Base-by-base conservation (phyloP, 1,140 invertebrate genomes). In the Phymastichus coffea region DNA sequence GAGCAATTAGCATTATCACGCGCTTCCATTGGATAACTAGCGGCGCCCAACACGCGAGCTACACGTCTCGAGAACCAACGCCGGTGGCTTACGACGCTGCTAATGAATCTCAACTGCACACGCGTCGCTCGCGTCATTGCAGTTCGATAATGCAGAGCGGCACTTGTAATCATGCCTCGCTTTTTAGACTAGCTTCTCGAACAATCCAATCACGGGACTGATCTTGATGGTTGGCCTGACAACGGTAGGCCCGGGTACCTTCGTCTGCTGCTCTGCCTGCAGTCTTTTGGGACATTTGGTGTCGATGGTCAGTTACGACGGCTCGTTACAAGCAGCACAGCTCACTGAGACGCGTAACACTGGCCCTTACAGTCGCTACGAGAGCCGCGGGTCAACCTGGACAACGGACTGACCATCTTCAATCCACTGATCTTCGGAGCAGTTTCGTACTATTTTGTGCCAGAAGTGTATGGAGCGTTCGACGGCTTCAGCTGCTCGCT, bases 171-270 rank as follows among this genome's bases (percentile, higher is more conserved):
- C n/a, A n/a, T n/a, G n/a, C n/a, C n/a, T n/a, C n/a, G n/a, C n/a
- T n/a, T n/a, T n/a, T n/a, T n/a, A n/a, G n/a, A n/a, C n/a, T n/a
- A n/a, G n/a, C n/a, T 76, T 80, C 35, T 72, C 75, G 10, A 81
- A 81, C 63, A 81, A 82, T 69, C 79, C 81, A 20, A 66, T 82
- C 30, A 77, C 71, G 52, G 81, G 80, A 22, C 49, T 81, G 9
- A 51, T 81, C 10, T 72, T 81, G 53, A 65, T 76, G 12, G 61
- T 75, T 22, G 72, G 71, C 8, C 59, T 80, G 37, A 70, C 66
- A 61, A 63, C 63, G 38, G 58, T 70, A n/a, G 58, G 68, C 41
- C 69, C 75, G 8, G 55, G 66, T 15, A 68, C 70, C 10, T 67
- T 78, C 12, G 41, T 63, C 14, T 66, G 70, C 6, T 72, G 67